Evolutionary conservation across 2,888 invertebrate species (phyloP).

Genomic region (Stramonita haemastoma): DNA sequence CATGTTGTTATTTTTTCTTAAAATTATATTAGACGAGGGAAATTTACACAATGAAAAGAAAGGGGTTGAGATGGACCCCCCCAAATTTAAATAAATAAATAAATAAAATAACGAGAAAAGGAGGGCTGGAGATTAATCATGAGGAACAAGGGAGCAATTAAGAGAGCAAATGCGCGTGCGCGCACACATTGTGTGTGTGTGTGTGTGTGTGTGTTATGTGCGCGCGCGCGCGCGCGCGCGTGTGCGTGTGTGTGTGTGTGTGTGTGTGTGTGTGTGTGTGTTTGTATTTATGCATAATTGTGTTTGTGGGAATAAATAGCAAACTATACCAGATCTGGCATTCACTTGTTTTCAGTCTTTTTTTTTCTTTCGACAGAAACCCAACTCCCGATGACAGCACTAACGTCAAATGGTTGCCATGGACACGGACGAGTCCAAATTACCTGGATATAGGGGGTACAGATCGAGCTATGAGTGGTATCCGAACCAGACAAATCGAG

Average conservation of each 20-base stretch:
- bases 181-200: too few relatives aligned
- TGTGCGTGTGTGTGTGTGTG: too few relatives aligned
- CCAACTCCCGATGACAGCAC: neutral
- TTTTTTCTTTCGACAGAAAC: neutral
- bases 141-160: too few relatives aligned
- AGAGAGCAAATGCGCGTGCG: neutral
- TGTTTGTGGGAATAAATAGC: neutral
- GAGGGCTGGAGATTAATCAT: too few relatives aligned
- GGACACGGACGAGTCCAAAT: slow-evolving; percentile 3
- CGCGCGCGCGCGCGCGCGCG: neutral
- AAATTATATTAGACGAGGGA: too few relatives aligned
- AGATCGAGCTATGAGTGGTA: neutral
- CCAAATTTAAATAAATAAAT: too few relatives aligned
- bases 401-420: neutral
- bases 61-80: too few relatives aligned
- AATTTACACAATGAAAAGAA: too few relatives aligned
- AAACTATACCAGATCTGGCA: neutral
- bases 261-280: too few relatives aligned
- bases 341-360: neutral
- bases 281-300: neutral
- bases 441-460: slow-evolving; percentile 3
- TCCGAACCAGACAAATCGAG: neutral
- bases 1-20: too few relatives aligned
- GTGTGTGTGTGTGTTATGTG: too few relatives aligned
- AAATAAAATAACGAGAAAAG: too few relatives aligned